Base-by-base conservation (phyloP, 2,113 vertebrate species). In the Oxyruncus cristatus region DNA sequence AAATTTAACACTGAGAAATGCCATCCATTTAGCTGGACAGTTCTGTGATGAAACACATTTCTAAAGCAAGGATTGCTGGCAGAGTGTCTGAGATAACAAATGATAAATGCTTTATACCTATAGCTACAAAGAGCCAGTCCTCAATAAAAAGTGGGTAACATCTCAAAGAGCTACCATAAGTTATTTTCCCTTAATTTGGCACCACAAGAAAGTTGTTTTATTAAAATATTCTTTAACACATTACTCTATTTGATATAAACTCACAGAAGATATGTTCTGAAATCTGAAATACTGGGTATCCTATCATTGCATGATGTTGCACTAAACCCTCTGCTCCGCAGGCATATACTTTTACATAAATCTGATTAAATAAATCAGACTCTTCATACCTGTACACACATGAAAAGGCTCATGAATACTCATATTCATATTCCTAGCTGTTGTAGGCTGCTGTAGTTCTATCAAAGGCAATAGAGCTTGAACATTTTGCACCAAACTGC, bases 11-110 rank as follows among this genome's bases (percentile, higher is more conserved):
- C 11, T 92, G 84, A 96, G 88, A 93, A 97, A 92, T 92, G 86
- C 23, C 85, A 98, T 97, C 95, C 89, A 95, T 98, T 98, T 97
- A 92, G 62, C 80, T 94, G 91, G 94, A 96, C 89, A 97, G 85
- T 78, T 91, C 86, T 85, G 84, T 92, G 92, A 96, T 96, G 93
- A 97, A 97, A 97, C 92, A 91, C 41, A 91, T 97, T 97, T 97
- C 96, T 92, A 81, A 70, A 97, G 66, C 82, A 94, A 4, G 33
- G 56, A 88, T 65, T 95, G 76, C 67, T 92, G 50, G 87, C 47
- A 96, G 65, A 88, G 33, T 49, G 77, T 89, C 80, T 75, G 55
- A 94, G 93, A 97, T 97, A 98, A 96, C 78, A 94, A 86, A 95
- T 97, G 95, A 97, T 74, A 81, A 96, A 97, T 96, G 92, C 14